Base-by-base conservation (phyloP, 2,113 vertebrate species). In the Numida meleagris region DNA sequence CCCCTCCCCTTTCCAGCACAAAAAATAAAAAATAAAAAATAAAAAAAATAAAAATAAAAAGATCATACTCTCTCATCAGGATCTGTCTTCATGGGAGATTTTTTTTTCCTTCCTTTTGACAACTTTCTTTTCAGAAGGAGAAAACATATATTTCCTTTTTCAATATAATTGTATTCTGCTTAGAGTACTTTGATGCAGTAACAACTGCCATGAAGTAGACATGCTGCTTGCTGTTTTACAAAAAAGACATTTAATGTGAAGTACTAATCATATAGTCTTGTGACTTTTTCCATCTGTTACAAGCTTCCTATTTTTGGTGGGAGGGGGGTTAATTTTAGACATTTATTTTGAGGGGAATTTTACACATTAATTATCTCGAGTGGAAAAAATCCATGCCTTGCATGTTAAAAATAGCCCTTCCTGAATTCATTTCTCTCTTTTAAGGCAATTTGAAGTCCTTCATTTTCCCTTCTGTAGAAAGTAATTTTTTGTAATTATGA, bases 401-500 rank as follows among this genome's bases (percentile, higher is more conserved):
- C 14, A 18, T 20, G 23, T 82, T 95, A 94, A 96, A 95, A 97
- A 94, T 91, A 96, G 8, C 48, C 70, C n/a, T 91, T 89, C 67
- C 65, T 86, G 72, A 81, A 95, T 83, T 94, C 8, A 71, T 89
- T 92, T 93, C 83, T 92, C 80, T 93, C 96, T 89, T 95, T 92
- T 27, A 86, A 92, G 86, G 83, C 79, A 61, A 83, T 90, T 71
- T 78, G 34, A 92, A 92, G 76, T 72, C 76, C 57, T 95, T 93
- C 65, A 2, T 86, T 94, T 95, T 93, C 0, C 2, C 43, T 38
- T 81, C 73, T 36, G 19, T 68, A 75, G 57, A 96, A 90, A 86
- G 61, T 51, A 90, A 75, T 88, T 86, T 96, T 93, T 95, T 93
- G 86, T 92, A 96, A 96, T 95, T 95, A 90, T 31, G 38, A 61